A percentile compares a stretch with the other conserved stretches of the same genome.
phyloP scores from a whole-genome alignment of 2,113 vertebrate species.

The Propithecus coquereli region DNA sequence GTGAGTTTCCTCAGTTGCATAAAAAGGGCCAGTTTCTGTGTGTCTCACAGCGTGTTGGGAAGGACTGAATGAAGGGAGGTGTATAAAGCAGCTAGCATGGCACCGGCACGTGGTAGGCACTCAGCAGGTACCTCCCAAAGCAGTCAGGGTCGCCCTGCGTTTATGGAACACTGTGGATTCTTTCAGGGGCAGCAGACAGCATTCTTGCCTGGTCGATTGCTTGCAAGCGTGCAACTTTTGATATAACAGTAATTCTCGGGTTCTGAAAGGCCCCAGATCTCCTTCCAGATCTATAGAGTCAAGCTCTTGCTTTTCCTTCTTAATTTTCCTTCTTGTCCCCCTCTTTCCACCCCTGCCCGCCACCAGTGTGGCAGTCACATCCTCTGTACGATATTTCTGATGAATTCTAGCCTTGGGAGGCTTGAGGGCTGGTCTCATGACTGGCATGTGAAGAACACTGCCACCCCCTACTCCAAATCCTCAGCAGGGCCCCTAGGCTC shows the following conservation, averaged over 20 bases:
- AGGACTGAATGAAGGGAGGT: background rate
- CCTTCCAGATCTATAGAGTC: background rate
- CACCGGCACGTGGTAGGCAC: background rate
- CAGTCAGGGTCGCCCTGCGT: fast-evolving
- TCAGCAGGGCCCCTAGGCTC: background rate
- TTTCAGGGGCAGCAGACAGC: background rate
- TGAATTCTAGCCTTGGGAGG: background rate
- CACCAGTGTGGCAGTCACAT: background rate
- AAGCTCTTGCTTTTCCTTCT: background rate
- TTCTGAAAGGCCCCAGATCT: background rate
- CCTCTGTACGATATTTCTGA: background rate
- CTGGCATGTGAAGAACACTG: background rate
- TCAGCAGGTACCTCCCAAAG: background rate
- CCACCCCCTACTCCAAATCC: background rate
- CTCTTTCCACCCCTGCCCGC: too few species aligned
- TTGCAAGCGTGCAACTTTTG: background rate
- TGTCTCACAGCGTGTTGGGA: background rate
- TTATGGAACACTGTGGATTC: background rate
- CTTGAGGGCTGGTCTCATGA: background rate
- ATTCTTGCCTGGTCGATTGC: background rate
- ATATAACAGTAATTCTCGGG: background rate
- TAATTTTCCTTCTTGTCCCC: background rate
- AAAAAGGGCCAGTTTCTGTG: background rate
- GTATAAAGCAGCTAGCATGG: background rate
- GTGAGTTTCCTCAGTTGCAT: background rate